These are phyloP conservation scores for Saccostrea glomerata DNA, from an alignment of 1,140 invertebrate species.

Conservation along the genomic window DNA sequence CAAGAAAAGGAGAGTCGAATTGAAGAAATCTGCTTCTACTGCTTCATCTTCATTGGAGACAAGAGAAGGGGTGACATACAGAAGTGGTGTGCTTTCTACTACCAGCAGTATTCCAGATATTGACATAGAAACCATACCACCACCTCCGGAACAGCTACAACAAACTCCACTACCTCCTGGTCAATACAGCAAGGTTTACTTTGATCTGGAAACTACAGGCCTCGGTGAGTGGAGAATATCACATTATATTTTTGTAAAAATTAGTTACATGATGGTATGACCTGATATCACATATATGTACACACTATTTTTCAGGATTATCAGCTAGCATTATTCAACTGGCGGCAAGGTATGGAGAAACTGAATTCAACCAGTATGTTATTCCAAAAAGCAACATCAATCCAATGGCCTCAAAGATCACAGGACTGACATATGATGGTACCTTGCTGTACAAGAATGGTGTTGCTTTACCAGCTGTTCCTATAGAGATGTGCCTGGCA, in stretches of 20 bases:
- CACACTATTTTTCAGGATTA: background rate
- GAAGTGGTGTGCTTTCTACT: no score
- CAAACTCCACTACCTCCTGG: background rate
- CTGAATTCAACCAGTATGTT: background rate
- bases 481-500: background rate
- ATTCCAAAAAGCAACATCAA: background rate
- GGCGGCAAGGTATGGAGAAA: background rate
- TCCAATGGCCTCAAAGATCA: background rate
- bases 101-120: no score
- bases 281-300: background rate
- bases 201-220: background rate
- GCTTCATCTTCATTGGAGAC: background rate
- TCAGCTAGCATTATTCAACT: background rate
- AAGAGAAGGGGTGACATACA: background rate
- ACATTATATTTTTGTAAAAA: background rate
- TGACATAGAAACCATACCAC: background rate
- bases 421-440: slow-evolving; percentile 31
- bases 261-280: background rate
- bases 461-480: background rate
- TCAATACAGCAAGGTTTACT: slow-evolving; percentile 1
- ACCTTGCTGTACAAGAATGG: background rate
- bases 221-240: background rate
- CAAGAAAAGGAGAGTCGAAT: background rate
- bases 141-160: background rate
- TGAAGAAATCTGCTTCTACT: background rate